phyloP scores from a whole-genome alignment of 2,888 invertebrate species.

The Enchytraeus crypticus region DNA sequence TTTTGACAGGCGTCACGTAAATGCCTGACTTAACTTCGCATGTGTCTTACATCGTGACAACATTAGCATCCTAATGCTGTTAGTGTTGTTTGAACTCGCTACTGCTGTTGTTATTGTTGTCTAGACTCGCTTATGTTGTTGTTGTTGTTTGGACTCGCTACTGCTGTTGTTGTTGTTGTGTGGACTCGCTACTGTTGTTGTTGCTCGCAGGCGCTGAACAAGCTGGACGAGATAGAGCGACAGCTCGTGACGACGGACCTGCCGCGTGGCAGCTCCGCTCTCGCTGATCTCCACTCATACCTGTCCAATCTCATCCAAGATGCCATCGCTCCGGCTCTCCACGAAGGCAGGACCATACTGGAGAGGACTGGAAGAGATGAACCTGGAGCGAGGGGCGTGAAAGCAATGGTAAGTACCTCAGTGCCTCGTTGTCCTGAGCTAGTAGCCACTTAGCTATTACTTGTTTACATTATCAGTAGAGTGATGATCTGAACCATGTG shows the following conservation, averaged over 20 bases:
- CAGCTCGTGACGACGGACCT: constrained; percentile 61
- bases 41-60: too few species aligned
- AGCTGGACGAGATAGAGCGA: constrained; percentile 66
- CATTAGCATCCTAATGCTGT: too few species aligned
- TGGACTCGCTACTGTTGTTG: neutral
- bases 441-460: neutral
- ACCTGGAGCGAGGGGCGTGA: constrained; percentile 57
- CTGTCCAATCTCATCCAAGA: constrained; percentile 60
- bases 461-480: neutral
- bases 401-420: constrained; percentile 40
- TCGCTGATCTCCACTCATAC: constrained; percentile 62
- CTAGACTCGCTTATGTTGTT: neutral
- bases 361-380: constrained; percentile 58
- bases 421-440: neutral
- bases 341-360: constrained; percentile 65
- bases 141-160: neutral
- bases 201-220: constrained; percentile 57
- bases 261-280: constrained; percentile 59
- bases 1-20: too few species aligned
- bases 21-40: too few species aligned
- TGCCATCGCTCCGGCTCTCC: constrained; percentile 60
- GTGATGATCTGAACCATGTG: too few species aligned
- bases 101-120: too few species aligned
- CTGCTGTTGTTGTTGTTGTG: neutral
- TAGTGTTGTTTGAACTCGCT: neutral